Base-by-base conservation (phyloP, 2,797 vertebrate genomes). In the Eurystomus glaucurus region DNA sequence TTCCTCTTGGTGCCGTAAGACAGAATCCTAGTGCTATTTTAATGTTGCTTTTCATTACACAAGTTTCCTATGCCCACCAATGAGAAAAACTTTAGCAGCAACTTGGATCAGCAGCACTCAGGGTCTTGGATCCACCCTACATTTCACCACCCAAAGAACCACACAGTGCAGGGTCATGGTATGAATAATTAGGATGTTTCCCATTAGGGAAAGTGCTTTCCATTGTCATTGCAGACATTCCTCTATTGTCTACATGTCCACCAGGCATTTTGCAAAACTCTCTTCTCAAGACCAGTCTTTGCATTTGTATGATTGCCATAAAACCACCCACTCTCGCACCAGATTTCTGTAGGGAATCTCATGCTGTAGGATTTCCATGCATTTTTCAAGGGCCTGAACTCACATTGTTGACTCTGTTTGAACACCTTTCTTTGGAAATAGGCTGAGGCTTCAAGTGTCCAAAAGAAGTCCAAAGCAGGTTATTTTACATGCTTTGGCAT, bases 181-280 rank as follows among this genome's bases (percentile, higher is more conserved):
- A 33, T 58, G 62, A 33, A 65, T 21, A 14, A 62, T 7, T 77
- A 82, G 90, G 95, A 94, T 94, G 93, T 87, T 95, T 95, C 90
- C 70, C 51, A 95, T 90, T 82, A 97, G 88, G 52, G 93, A 94
- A 96, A 96, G 94, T 84, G 92, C 62, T 96, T 93, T 92, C 66
- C 33, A 82, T 87, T 96, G 94, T 85, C 78, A 52, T 18, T 26
- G 76, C 65, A 75, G 91, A 16, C 76, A 72, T 48, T 92, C 35
- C 74, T 33, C 64, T 83, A 52, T 90, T 95, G 94, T 89, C 74
- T 89, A 31, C 51, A 10, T 12, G 74, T 82, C 92, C 90, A 76
- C 46, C 28, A 83, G 93, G 93, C 54, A 14, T 92, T 90, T 45
- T 60, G 77, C 66, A 91, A 51, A 92, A 93, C 74, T 77, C 55